phyloP scores from a whole-genome alignment of 1,140 invertebrate genomes.

The Sesamia nonagrioides region DNA sequence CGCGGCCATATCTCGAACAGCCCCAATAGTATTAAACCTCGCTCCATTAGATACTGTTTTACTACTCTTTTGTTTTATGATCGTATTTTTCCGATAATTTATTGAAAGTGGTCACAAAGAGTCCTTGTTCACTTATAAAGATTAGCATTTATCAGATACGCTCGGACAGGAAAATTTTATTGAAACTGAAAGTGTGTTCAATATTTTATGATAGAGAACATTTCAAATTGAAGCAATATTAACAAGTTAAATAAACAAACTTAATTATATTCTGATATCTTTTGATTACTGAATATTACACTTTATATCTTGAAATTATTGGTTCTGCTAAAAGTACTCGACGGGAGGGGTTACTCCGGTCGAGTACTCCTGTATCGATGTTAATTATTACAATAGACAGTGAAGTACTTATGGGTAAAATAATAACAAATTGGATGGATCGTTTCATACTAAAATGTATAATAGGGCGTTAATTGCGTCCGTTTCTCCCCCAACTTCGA shows the following conservation, averaged over 20 bases:
- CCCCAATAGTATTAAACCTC: constrained; percentile 71
- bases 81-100: constrained; percentile 73
- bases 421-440: no score
- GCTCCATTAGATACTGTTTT: constrained; percentile 73
- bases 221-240: constrained; percentile 17
- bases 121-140: constrained; percentile 46
- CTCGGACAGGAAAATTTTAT: constrained; percentile 20
- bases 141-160: constrained; percentile 41
- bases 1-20: constrained; percentile 69
- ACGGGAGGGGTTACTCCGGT: no score
- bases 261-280: constrained; percentile 24
- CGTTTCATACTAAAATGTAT: no score
- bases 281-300: constrained; percentile 25
- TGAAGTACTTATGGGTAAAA: neutral
- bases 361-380: neutral
- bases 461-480: no score
- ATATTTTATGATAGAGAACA: constrained; percentile 30
- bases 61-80: constrained; percentile 77
- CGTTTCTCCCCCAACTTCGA: no score
- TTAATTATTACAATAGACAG: neutral
- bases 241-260: constrained; percentile 23
- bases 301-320: constrained; percentile 23
- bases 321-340: neutral
- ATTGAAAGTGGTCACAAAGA: constrained; percentile 67
- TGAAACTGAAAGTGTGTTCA: constrained; percentile 12